A percentile compares a stretch with the other conserved stretches of the same genome.
Conservation (phyloP, 1,140 invertebrate species). For the Panagrolaimus sp. region DNA sequence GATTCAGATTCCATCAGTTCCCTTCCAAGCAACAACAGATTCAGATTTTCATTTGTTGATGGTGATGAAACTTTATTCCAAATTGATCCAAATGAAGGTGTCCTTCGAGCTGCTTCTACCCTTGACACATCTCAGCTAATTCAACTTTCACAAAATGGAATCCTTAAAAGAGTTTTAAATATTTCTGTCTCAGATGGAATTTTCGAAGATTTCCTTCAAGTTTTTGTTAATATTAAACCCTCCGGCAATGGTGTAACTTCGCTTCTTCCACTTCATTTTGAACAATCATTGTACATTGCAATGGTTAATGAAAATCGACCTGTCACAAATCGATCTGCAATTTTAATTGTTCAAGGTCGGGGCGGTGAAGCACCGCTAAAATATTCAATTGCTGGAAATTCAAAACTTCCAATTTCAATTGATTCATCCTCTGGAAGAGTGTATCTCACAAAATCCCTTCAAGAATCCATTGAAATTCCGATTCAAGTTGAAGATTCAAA, state of each 20-base stretch:
- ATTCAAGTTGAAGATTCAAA: slow-evolving; percentile 34
- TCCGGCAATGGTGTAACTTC: neutral
- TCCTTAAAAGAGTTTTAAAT: slow-evolving; percentile 36
- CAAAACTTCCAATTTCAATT: slow-evolving; percentile 39
- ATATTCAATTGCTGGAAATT: slow-evolving; percentile 37
- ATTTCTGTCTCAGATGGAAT: slow-evolving; percentile 54
- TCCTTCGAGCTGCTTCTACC: slow-evolving; percentile 18
- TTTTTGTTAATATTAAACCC: slow-evolving; percentile 32
- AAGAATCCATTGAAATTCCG: slow-evolving; percentile 28
- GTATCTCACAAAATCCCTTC: slow-evolving; percentile 26
- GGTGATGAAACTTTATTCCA: slow-evolving; percentile 51
- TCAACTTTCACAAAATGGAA: neutral
- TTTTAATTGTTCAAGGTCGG: slow-evolving; percentile 34
- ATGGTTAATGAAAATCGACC: slow-evolving; percentile 40
- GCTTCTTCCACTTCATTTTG: slow-evolving; percentile 42
- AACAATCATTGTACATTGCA: slow-evolving; percentile 44
- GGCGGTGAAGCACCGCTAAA: slow-evolving; percentile 40
- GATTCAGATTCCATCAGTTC: slow-evolving; percentile 48
- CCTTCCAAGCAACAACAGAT: slow-evolving; percentile 22
- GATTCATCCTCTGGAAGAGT: slow-evolving; percentile 39
- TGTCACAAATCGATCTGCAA: slow-evolving; percentile 38
- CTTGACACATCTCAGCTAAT: slow-evolving; percentile 8
- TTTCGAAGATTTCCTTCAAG: slow-evolving; percentile 31
- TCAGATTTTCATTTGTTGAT: slow-evolving; percentile 45
- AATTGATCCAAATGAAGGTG: slow-evolving; percentile 44